Evolutionary conservation across 2,888 invertebrate species (phyloP).

Genomic region (Perizoma affinitatum): DNA sequence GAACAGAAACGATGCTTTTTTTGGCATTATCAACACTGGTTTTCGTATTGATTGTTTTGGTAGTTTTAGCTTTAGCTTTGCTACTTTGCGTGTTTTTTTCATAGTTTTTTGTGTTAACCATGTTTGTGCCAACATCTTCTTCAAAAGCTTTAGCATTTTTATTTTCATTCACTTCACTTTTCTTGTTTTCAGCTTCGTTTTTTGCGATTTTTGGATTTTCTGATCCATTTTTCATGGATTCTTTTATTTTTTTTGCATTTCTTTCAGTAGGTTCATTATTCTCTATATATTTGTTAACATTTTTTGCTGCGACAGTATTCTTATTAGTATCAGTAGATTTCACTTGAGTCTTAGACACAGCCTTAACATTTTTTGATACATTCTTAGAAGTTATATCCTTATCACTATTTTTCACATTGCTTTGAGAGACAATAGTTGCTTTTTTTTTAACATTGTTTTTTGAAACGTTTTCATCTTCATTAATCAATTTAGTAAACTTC

Average conservation of each 20-base stretch:
- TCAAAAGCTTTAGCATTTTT: neutral
- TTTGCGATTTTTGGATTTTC: slow-evolving; percentile 3
- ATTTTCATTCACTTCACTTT: neutral
- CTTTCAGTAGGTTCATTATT: neutral
- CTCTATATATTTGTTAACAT: neutral
- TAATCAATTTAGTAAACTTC: slow-evolving; percentile 19
- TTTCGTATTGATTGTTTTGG: slow-evolving; percentile 20
- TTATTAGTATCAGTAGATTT: neutral
- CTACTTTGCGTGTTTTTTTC: slow-evolving; percentile 1
- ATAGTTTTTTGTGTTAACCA: slow-evolving; percentile 1
- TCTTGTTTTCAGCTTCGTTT: neutral
- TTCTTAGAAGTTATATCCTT: slow-evolving; percentile 12
- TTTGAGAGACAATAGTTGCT: slow-evolving; percentile 21
- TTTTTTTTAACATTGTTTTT: slow-evolving; percentile 19
- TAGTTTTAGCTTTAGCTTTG: slow-evolving; percentile 1
- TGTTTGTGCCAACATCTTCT: neutral
- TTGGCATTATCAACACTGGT: slow-evolving; percentile 11
- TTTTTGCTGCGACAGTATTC: neutral
- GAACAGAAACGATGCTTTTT: slow-evolving; percentile 3
- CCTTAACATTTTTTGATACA: slow-evolving; percentile 6
- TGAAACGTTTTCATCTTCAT: slow-evolving; percentile 20
- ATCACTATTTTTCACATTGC: slow-evolving; percentile 24
- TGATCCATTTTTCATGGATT: neutral
- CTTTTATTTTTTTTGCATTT: slow-evolving; percentile 7
- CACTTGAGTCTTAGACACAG: slow-evolving; percentile 7